Base-by-base conservation (phyloP, 2,797 vertebrate species). In the Peromyscus nudipes region DNA sequence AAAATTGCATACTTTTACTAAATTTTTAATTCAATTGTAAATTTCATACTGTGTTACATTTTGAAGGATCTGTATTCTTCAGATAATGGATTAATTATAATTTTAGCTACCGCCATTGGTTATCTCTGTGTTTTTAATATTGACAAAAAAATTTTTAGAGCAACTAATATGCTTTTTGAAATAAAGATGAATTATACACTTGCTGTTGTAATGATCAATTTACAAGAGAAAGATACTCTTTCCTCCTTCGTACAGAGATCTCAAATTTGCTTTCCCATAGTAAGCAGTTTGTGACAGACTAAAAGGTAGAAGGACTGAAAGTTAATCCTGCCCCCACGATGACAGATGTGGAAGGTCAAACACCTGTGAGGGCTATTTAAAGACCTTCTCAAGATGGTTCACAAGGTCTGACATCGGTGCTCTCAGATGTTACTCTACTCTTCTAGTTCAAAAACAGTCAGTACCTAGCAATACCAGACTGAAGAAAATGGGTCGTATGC, bases 121-220 rank as follows among this genome's bases (percentile, higher is more conserved):
- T 96, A 65, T 65, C 57, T 86, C 69, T 95, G n/a, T 95, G 67
- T 87, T 97, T 95, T 82, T 97, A 29, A 82, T 93, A 93, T 57
- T 52, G 57, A 89, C 62, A 55, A 91, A 91, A 82, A 60, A 55
- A 55, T 55, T 71, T 60, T 46, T 23, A 88, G n/a, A 93, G 34
- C 0, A 90, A 17, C 11, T 83, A n/a, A 73, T 86, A 40, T 60
- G 12, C 9, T 84, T 95, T 96, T 92, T 71, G 86, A 96, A 97
- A 96, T 89, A 90, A 96, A 92, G 71, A 64, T 86, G 71, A 71
- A 89, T 79, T 40, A 46, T 43, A 7, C 1, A 11, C 46, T 80
- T 91, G 43, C 83, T 23, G 13, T 93, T 31, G 13, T 31, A 60
- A 64, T 23, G 37, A 67, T 62, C 46, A 40, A 2, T 31, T 93